These are phyloP conservation scores for Heliconius charithonia DNA, from an alignment of 2,888 invertebrate species.

Conservation along the genomic window DNA sequence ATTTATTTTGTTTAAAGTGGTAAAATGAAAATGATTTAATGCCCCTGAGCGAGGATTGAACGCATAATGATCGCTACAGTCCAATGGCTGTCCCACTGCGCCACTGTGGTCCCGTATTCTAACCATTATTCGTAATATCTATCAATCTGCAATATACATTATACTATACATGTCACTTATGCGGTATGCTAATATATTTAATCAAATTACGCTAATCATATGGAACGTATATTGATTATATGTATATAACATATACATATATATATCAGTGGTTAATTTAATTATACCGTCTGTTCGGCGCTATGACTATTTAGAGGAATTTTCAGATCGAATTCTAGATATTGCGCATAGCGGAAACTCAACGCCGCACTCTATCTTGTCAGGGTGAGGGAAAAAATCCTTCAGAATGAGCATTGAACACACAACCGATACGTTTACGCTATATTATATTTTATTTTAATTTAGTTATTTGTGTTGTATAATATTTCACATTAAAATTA, in stretches of 20 bases:
- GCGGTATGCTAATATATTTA: slow-evolving; percentile 18
- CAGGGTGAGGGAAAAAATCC: background rate
- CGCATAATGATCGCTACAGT: background rate
- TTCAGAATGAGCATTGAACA: background rate
- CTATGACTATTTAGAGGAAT: background rate
- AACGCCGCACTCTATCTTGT: background rate
- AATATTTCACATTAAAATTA: no score
- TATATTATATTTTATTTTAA: no score
- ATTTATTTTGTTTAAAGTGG: background rate
- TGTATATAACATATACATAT: background rate
- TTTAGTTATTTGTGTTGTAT: background rate
- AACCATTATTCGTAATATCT: background rate
- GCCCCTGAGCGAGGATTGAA: background rate
- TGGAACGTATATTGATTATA: slow-evolving; percentile 22
- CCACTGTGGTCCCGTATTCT: no score
- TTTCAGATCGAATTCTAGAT: background rate
- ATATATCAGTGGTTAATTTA: background rate
- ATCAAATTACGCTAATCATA: slow-evolving; percentile 15
- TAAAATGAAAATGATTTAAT: background rate
- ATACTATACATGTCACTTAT: slow-evolving; percentile 12
- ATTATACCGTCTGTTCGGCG: background rate
- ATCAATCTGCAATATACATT: slow-evolving; percentile 14
- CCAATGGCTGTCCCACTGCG: background rate
- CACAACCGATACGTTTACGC: no score
- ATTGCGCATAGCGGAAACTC: background rate